phyloP scores from a whole-genome alignment of 2,888 invertebrate genomes.

The Coelinius sp. region DNA sequence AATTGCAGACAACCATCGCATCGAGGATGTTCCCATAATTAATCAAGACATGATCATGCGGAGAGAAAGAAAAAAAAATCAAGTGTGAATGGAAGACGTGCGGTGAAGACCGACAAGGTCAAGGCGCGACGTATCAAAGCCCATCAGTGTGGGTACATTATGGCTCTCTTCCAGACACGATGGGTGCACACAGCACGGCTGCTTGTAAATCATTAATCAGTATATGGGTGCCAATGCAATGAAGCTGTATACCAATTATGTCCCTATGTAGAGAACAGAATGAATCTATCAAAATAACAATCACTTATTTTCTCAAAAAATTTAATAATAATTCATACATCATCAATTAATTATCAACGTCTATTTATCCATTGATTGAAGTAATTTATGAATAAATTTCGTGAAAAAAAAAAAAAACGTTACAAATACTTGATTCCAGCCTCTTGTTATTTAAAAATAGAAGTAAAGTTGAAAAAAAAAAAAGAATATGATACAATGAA shows the following conservation, averaged over 20 bases:
- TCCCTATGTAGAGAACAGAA: not conserved
- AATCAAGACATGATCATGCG: constrained; percentile 34
- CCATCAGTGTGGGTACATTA: constrained; percentile 33
- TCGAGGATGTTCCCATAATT: constrained; percentile 35
- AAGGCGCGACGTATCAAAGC: constrained; percentile 21
- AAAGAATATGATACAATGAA: constrained; percentile 8
- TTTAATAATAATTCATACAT: too few species aligned
- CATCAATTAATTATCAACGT: too few species aligned
- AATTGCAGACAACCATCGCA: constrained; percentile 29
- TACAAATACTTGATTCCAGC: not conserved
- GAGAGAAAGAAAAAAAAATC: constrained; percentile 1
- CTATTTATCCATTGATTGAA: too few species aligned
- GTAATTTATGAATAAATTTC: not conserved
- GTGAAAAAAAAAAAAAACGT: constrained; percentile 13
- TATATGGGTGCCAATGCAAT: constrained; percentile 38
- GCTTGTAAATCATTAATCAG: constrained; percentile 44
- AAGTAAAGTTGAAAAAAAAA: not conserved
- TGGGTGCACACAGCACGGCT: constrained; percentile 28
- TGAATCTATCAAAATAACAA: not conserved
- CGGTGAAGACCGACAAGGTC: constrained; percentile 32
- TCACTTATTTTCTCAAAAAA: not conserved
- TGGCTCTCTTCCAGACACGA: constrained; percentile 5
- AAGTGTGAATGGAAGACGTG: constrained; percentile 27
- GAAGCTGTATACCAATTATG: constrained; percentile 26
- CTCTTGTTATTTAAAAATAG: not conserved